Evolutionary conservation across 2,888 invertebrate genomes (phyloP), one percentile per base, ranked within the genome.

Genomic region (Dryadula phaetusa): DNA sequence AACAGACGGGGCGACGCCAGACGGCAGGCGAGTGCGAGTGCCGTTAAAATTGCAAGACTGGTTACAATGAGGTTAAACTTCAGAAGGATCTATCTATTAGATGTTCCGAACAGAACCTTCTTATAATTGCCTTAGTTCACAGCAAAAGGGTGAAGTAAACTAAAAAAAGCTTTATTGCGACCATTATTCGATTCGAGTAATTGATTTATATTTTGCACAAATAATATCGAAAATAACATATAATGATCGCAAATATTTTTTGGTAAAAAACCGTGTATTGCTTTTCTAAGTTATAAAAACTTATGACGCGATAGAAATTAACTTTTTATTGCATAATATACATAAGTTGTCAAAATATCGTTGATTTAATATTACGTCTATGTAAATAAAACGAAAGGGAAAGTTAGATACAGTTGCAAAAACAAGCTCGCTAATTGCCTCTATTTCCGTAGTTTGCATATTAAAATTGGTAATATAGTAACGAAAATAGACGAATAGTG

Each of bases 1-100:
- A 62, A 60, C 68, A 74, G 74, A 74, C 74, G 67, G 54, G 56
- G 62, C 49, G 74, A 70, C 72, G 74, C 74, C 73, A 62, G 64
- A 37, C 67, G 69, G 68, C 54, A 62, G 60, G 61, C 63, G 56
- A 16, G 40, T 53, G 49, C 60, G 46, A 40, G 63, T 67, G 70
- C 66, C 70, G 66, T 66, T 69, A 66, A 69, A 71, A 56, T 64
- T 64, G 64, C 64, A 64, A 42, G 56, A 69, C 68, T 62, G 69
- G 65, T 65, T 65, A 49, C 62, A 62, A 37, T 42, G 65, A 69
- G 62, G 68, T 65, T 65, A 62, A 34, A 42, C 69, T 62, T 56
- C 40, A 49, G 49, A 64, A 49, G 54, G 53, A 42, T 54, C 20
- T 63, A 42, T 54, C 20, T 63, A 63, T 44, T 63, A 63, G 52